These are phyloP conservation scores for Morbakka virulenta DNA, from an alignment of 30 jellyfish, hydroid and myxozoan species.

Conservation along the genomic window DNA sequence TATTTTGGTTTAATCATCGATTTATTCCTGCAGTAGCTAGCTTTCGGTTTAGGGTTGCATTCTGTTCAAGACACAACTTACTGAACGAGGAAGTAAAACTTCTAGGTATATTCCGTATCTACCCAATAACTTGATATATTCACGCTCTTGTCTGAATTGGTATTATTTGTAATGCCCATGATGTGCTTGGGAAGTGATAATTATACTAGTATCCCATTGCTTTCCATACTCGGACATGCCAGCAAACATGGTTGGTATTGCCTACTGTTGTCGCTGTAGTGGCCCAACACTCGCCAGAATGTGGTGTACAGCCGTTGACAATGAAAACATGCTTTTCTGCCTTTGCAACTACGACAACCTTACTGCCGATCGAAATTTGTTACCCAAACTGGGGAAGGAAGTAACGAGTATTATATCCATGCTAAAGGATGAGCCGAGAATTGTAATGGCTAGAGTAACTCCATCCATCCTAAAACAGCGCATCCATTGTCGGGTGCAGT, in stretches of 20 bases:
- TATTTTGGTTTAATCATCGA: too few species aligned
- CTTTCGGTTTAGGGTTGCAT: too few species aligned
- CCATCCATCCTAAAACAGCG: too few species aligned
- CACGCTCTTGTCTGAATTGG: too few species aligned
- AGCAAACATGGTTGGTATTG: slow-evolving; percentile 10
- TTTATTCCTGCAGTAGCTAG: too few species aligned
- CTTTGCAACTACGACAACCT: slow-evolving; percentile 7
- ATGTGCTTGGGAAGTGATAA: slow-evolving; percentile 12
- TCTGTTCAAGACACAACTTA: too few species aligned
- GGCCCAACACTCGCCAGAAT: slow-evolving; percentile 14
- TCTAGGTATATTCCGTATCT: too few species aligned
- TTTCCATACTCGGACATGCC: slow-evolving; percentile 21
- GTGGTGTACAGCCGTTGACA: slow-evolving; percentile 29
- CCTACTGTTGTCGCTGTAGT: slow-evolving; percentile 27
- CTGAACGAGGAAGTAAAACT: too few species aligned
- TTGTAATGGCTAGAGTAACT: too few species aligned
- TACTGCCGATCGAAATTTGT: slow-evolving; percentile 19
- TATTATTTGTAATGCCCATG: slow-evolving; percentile 5
- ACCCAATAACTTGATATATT: too few species aligned
- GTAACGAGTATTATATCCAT: slow-evolving; percentile 2
- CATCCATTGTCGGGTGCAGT: too few species aligned
- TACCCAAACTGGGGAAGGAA: slow-evolving; percentile 3
- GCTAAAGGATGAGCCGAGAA: slow-evolving; percentile 3
- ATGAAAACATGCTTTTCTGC: slow-evolving; percentile 4
- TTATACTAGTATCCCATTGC: slow-evolving; percentile 17